These are phyloP conservation scores for Pipistrellus pygmaeus DNA, from an alignment of 2,797 vertebrate genomes.

Conservation along the genomic window DNA sequence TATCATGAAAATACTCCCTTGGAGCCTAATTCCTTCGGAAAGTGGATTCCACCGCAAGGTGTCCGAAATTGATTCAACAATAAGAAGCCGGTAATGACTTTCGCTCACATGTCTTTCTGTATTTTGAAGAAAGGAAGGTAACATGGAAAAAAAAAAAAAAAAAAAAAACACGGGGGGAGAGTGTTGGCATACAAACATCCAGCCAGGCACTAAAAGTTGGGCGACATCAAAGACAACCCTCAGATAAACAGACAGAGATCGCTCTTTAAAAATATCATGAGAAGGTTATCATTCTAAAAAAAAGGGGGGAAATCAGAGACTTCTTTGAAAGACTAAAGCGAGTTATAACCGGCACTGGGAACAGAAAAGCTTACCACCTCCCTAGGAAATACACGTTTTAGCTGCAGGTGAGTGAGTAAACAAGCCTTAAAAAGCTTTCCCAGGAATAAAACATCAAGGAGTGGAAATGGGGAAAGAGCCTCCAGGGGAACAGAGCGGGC, in stretches of 20 bases:
- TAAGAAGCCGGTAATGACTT: background rate
- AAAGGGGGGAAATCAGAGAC: background rate
- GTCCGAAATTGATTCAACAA: background rate
- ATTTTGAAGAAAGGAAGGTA: conserved; percentile 6
- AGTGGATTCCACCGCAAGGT: background rate
- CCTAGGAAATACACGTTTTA: conserved; percentile 33
- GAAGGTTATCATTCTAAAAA: conserved; percentile 62
- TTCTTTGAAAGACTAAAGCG: conserved; percentile 57
- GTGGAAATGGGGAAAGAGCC: background rate
- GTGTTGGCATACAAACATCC: background rate
- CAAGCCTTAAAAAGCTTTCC: conserved; percentile 57
- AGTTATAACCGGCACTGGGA: background rate
- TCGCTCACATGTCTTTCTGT: background rate
- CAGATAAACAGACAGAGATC: conserved; percentile 47
- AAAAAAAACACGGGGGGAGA: background rate
- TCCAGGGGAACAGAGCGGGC: conserved; percentile 25
- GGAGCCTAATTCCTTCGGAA: background rate
- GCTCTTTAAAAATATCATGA: background rate
- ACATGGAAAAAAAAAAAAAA: background rate
- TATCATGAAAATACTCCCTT: background rate
- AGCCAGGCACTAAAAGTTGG: background rate
- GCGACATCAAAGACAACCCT: background rate
- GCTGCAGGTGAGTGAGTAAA: conserved; percentile 60
- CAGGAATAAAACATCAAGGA: conserved; percentile 45
- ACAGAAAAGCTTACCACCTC: conserved; percentile 54